These are phyloP conservation scores for Philereme transversata DNA, from an alignment of 2,888 invertebrate species.

Conservation along the genomic window DNA sequence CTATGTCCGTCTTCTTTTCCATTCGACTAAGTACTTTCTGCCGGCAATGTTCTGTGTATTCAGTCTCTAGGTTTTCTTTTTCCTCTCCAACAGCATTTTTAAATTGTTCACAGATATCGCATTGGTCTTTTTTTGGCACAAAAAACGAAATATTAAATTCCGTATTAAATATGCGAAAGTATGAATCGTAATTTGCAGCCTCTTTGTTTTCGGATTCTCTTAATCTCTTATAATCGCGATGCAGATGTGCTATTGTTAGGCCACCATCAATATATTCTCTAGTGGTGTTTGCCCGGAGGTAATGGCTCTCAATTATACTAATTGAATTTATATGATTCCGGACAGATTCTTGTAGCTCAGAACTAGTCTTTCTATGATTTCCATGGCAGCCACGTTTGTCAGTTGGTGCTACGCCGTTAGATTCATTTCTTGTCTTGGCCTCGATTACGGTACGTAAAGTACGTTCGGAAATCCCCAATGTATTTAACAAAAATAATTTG, in stretches of 20 bases:
- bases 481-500: too few relatives aligned
- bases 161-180: slow-evolving; percentile 15
- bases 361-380: too few relatives aligned
- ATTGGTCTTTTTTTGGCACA: slow-evolving; percentile 24
- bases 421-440: too few relatives aligned
- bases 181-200: slow-evolving; percentile 22
- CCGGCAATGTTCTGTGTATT: slow-evolving; percentile 15
- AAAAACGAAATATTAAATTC: background rate
- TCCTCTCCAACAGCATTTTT: slow-evolving; percentile 28
- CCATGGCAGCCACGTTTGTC: too few relatives aligned
- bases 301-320: slow-evolving; percentile 18
- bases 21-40: slow-evolving; percentile 21
- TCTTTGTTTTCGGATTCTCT: slow-evolving; percentile 21
- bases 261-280: slow-evolving; percentile 26
- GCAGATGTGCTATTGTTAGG: slow-evolving; percentile 17
- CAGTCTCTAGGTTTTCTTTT: slow-evolving; percentile 5
- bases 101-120: slow-evolving; percentile 24
- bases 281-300: slow-evolving; percentile 15
- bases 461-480: too few relatives aligned
- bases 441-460: too few relatives aligned
- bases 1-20: slow-evolving; percentile 22
- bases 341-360: slow-evolving; percentile 9
- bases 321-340: slow-evolving; percentile 22
- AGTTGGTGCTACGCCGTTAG: too few relatives aligned
- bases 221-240: slow-evolving; percentile 24